Evolutionary conservation across 2,888 invertebrate genomes (phyloP).

Genomic region (Eulithis prunata): DNA sequence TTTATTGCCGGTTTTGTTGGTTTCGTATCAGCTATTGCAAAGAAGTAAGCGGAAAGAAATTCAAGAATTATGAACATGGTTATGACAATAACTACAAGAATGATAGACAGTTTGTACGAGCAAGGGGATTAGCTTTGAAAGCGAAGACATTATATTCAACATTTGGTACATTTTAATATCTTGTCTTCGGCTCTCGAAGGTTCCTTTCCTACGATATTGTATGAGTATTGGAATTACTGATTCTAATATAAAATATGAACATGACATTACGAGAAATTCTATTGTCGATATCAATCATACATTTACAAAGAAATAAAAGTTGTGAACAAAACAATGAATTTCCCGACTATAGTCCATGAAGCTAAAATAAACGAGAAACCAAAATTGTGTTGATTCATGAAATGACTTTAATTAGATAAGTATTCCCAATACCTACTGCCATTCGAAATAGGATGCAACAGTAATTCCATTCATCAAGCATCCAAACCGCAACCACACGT

Average conservation of each 20-base stretch:
- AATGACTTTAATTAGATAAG: constrained; percentile 38
- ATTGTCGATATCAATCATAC: background rate
- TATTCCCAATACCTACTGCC: constrained; percentile 24
- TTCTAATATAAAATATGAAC: constrained; percentile 17
- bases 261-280: constrained; percentile 10
- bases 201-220: constrained; percentile 9
- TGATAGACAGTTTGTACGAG: constrained; percentile 49
- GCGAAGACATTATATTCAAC: constrained; percentile 31
- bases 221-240: constrained; percentile 26
- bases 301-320: background rate
- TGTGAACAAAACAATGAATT: constrained; percentile 6
- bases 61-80: constrained; percentile 76
- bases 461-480: constrained; percentile 5
- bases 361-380: constrained; percentile 30
- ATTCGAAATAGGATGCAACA: constrained; percentile 5
- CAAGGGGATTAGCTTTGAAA: constrained; percentile 31
- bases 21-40: constrained; percentile 92
- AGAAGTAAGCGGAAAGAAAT: constrained; percentile 84
- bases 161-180: constrained; percentile 10
- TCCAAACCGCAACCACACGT: constrained; percentile 4
- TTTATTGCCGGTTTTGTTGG: constrained; percentile 98
- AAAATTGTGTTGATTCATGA: constrained; percentile 35
- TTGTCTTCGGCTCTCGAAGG: constrained; percentile 24
- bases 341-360: constrained; percentile 16
- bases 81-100: constrained; percentile 74